Base-by-base conservation (phyloP, 2,113 vertebrate genomes). In the Dasyurus viverrinus region DNA sequence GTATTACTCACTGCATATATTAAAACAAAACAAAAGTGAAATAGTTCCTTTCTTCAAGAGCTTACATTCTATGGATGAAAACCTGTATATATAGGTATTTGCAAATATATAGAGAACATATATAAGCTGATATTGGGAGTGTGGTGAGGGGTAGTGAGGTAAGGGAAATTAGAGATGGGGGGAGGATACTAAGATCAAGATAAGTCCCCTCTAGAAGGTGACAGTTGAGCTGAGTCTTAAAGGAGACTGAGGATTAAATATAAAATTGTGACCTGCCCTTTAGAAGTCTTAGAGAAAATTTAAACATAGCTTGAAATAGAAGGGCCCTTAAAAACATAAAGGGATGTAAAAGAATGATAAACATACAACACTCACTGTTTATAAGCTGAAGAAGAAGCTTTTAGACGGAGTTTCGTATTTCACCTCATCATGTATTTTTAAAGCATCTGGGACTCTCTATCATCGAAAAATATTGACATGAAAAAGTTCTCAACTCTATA, bases 401-500 rank as follows among this genome's bases (percentile, higher is more conserved):
- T 84, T 84, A 84, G n/a, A 42, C 68, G 8, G 2, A 84, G 68
- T 84, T 84, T 84, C 68, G 6, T 84, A 84, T 84, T 84, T 84
- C 68, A 84, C 36, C 68, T 84, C 68, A 84, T 84, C 68, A 84
- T 84, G 68, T 84, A 84, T 84, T 84, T 84, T 84, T 84, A n/a
- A 84, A 47, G 53, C 50, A 46, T 24, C 68, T 93, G 36, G 27
- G 48, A 53, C 55, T 84, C 36, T 47, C 89, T 22, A 90, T 11
- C 48, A 90, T 47, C 46, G 11, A 47, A 50, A 90, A 90, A 90
- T 52, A 90, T 90, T 90, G 89, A 90, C 48, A 48, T 90, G 27
- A 52, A 90, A 50, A 52, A 90, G 89, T 90, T 90, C 46, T 90
- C 89, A 48, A 90, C 14, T 90, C 46, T 90, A 47, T 52, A 93